These are phyloP conservation scores for Zygaena filipendulae DNA, from an alignment of 2,888 invertebrate genomes.

Conservation along the genomic window DNA sequence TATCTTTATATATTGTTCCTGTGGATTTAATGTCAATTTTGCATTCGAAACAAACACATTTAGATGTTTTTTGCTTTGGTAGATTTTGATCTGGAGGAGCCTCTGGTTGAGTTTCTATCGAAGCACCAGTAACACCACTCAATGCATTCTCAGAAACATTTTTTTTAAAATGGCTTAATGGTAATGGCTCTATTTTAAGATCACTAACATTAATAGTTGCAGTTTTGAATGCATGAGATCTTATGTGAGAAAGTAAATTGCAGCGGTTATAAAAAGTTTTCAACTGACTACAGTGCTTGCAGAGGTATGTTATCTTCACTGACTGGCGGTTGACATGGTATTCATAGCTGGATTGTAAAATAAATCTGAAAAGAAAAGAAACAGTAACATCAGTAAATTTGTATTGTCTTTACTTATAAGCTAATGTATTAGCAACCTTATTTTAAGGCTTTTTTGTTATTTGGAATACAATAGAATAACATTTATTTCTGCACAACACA, in stretches of 20 bases:
- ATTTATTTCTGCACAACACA: too few species aligned
- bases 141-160: too few species aligned
- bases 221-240: conserved; percentile 52
- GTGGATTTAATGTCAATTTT: conserved; percentile 23
- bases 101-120: conserved; percentile 7
- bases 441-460: too few species aligned
- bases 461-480: too few species aligned
- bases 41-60: conserved; percentile 34
- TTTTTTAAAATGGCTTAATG: too few species aligned
- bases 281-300: conserved; percentile 36
- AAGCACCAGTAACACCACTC: too few species aligned
- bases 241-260: conserved; percentile 56
- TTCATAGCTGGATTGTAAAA: conserved; percentile 44
- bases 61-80: conserved; percentile 3
- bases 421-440: too few species aligned
- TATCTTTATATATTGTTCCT: conserved; percentile 28
- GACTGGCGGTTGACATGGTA: conserved; percentile 50
- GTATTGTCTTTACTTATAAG: too few species aligned
- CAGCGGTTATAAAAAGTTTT: conserved; percentile 52
- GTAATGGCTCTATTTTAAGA: conserved; percentile 45
- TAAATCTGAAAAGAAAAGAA: conserved; percentile 43
- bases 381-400: too few species aligned
- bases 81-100: conserved; percentile 10
- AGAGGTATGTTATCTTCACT: conserved; percentile 45
- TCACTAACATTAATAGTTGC: conserved; percentile 56